Evolutionary conservation across 2,113 vertebrate species (phyloP).

Genomic region (Semnornis frantzii): DNA sequence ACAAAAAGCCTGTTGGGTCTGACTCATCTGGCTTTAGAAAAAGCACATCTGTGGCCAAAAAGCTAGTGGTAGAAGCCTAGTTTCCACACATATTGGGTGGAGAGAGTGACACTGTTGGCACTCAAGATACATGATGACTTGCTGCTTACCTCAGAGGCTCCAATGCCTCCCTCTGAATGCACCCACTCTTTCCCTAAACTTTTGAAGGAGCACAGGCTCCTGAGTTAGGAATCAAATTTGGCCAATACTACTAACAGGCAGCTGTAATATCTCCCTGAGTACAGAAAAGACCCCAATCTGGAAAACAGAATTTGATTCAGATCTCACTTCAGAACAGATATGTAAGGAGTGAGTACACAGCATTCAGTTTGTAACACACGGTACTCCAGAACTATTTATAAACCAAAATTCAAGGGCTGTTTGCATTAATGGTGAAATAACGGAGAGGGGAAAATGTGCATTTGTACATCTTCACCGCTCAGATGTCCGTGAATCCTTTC

Average conservation of each 20-base stretch:
- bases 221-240: neutral
- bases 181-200: neutral
- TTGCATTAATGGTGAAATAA: neutral
- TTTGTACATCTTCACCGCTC: neutral
- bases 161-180: neutral
- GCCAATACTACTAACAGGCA: neutral
- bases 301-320: neutral
- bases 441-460: neutral
- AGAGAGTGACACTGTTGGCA: neutral
- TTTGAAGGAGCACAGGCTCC: neutral
- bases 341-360: neutral
- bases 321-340: neutral
- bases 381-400: neutral
- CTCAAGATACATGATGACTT: rapidly evolving
- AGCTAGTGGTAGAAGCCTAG: neutral
- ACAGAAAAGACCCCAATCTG: neutral
- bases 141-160: neutral
- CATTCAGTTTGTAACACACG: neutral
- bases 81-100: neutral
- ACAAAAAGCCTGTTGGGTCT: neutral
- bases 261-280: rapidly evolving
- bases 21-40: neutral
- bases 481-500: neutral
- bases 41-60: neutral
- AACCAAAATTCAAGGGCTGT: neutral